Base-by-base conservation (phyloP, 1,140 invertebrate species). In the Zaprionus taronus region DNA sequence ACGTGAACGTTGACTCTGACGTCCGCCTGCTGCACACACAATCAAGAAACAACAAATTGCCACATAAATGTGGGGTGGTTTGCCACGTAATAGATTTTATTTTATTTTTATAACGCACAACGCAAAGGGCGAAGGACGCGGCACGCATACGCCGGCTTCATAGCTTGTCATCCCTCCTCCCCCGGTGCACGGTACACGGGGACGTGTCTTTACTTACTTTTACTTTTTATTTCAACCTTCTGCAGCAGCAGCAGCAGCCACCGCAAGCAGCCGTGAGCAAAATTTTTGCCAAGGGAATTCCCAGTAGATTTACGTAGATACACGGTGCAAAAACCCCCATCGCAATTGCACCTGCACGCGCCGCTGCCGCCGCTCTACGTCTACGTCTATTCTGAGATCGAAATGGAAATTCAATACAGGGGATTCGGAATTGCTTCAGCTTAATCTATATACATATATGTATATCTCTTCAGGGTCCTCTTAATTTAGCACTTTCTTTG, bases 81-180 rank as follows among this genome's bases (percentile, higher is more conserved):
- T 85, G 91, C 91, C 91, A 92, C 91, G 87, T 92, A 92, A 92
- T 92, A 91, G 91, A 92, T 92, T 92, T 92, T 89, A 81, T 85
- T 91, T 92, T 90, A 90, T 90, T 90, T 90, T 90, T 90, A 90
- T 90, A 89, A 79, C 72, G 68, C 62, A 58, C 55, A 67, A 72
- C 38, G 36, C 20, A 49, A 44, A 47, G 36, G 24, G 36, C 26
- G 28, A 26, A 53, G 53, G n/a, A 51, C 56, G 22, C 12, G 12
- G 9, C 20, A 31, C 53, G 14, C 2, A 26, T 47, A n/a, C 22
- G 9, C 49, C 15, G 28, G 22, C 14, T 17, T 17, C 20, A 14
- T 26, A 34, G 41, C 31, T 34, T 24, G 11, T 12, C 17, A 15
- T 20, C 11, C 61, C 38, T 22, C 22, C n/a, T 44, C 36, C 7